phyloP scores from a whole-genome alignment of 2,888 invertebrate species.

The Apodemia mormo region DNA sequence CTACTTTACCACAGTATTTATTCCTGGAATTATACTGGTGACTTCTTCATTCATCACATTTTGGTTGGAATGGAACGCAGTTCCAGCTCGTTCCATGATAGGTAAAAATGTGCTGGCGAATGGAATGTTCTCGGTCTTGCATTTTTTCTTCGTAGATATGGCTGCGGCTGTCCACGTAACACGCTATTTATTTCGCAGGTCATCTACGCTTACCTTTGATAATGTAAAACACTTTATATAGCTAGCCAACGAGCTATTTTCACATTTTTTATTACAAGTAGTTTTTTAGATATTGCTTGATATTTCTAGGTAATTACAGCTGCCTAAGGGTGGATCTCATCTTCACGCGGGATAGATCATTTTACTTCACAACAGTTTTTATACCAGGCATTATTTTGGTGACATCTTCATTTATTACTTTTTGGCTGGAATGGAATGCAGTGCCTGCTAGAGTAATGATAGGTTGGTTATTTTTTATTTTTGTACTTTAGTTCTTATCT shows the following conservation, averaged over 20 bases:
- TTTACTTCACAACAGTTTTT: conserved; percentile 98
- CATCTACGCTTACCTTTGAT: conserved; percentile 55
- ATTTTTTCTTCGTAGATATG: conserved; percentile 63
- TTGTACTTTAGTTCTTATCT: neutral
- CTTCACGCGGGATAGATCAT: conserved; percentile 97
- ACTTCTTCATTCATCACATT: conserved; percentile 93
- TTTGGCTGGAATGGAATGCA: conserved; percentile 99
- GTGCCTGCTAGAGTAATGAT: conserved; percentile 98
- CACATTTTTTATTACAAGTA: conserved; percentile 45
- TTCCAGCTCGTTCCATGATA: conserved; percentile 94
- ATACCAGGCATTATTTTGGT: conserved; percentile 98
- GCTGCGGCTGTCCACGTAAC: conserved; percentile 70
- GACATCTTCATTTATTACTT: conserved; percentile 97
- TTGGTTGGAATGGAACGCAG: conserved; percentile 95
- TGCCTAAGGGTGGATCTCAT: conserved; percentile 96
- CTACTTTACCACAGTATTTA: conserved; percentile 95
- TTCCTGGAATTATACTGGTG: conserved; percentile 94
- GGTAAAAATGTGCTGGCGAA: conserved; percentile 82
- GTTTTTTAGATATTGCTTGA: conserved; percentile 70
- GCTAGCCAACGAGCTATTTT: conserved; percentile 44
- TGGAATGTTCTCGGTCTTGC: conserved; percentile 67
- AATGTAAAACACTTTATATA: conserved; percentile 46
- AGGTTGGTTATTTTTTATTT: conserved; percentile 83
- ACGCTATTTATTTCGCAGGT: conserved; percentile 67
- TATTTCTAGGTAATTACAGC: conserved; percentile 94